Evolutionary conservation across 2,888 invertebrate genomes (phyloP), one percentile per base, ranked within the genome.

Genomic region (Leptinotarsa haldemani): DNA sequence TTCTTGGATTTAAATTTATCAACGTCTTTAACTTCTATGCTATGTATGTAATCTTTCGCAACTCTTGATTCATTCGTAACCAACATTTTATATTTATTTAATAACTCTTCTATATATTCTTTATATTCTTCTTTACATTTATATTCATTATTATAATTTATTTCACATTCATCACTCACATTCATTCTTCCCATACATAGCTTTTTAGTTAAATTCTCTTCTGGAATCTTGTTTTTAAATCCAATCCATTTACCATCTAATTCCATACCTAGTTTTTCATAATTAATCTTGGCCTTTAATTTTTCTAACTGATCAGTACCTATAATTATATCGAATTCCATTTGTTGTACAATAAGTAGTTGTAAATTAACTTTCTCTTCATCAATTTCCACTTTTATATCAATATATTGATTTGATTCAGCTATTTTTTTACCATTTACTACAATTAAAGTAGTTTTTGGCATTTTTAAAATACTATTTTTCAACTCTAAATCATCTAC

Each of bases 91-190:
- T 25, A 25, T 25, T 4, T 25, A 4, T 25, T 25, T 25, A 25
- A 25, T 25, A 25, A 3, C 25, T 25, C 25, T 25, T 25, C 3
- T 25, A 25, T 4, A 25, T 25, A 25, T 4, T 25, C 25, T 25
- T 25, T 4, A 25, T 25, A 25, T 25, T 25, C 4, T 25, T 4
- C 4, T 4, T 25, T 25, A 67, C 80, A 84, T 74, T 83, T 78
- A 40, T 77, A 83, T 0, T 80, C 73, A 15, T 82, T 82, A 47
- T 15, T 47, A 47, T 47, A 2, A 5, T 15, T 2, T 12, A 3
- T 56, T 56, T 16, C 56, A 25, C 25, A 25, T 25, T 25, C 25
- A 25, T 25, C 3, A 4, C 25, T 25, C 25, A 4, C 25, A 25
- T 4, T 25, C n/a, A 56, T 56, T 56, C 12, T 56, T 18, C n/a